Percentiles rank a stretch among this genome's conserved stretches.
Conservation (phyloP, 2,113 vertebrate genomes). For the Pachycephala philippinensis region DNA sequence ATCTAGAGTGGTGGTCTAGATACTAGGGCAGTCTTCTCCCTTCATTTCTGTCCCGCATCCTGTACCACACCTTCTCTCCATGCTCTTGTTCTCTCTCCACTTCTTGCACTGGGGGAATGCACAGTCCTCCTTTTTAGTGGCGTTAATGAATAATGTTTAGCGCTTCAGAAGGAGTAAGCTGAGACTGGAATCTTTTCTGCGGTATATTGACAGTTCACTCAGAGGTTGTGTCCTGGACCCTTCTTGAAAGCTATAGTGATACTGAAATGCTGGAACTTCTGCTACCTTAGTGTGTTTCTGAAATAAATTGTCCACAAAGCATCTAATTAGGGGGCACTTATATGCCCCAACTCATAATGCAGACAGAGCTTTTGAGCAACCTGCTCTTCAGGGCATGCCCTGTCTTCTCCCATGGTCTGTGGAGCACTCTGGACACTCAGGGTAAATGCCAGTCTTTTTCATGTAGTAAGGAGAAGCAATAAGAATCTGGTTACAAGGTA, state of each 20-base stretch:
- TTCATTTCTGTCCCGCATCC: background rate
- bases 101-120: background rate
- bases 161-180: background rate
- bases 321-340: background rate
- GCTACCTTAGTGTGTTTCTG: background rate
- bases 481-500: background rate
- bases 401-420: background rate
- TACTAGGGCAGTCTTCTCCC: background rate
- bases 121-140: background rate
- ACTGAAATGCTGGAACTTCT: background rate
- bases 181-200: background rate
- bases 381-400: background rate
- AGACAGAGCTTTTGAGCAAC: background rate
- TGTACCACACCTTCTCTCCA: background rate
- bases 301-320: background rate
- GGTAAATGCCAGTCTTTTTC: background rate
- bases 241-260: background rate
- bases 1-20: background rate
- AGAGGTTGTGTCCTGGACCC: background rate
- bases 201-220: background rate
- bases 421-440: background rate
- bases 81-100: background rate
- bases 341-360: fast-evolving
- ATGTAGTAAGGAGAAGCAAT: background rate
- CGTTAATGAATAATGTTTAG: background rate